Conservation (phyloP, 2,888 invertebrate species). For the Elmis aenea region DNA sequence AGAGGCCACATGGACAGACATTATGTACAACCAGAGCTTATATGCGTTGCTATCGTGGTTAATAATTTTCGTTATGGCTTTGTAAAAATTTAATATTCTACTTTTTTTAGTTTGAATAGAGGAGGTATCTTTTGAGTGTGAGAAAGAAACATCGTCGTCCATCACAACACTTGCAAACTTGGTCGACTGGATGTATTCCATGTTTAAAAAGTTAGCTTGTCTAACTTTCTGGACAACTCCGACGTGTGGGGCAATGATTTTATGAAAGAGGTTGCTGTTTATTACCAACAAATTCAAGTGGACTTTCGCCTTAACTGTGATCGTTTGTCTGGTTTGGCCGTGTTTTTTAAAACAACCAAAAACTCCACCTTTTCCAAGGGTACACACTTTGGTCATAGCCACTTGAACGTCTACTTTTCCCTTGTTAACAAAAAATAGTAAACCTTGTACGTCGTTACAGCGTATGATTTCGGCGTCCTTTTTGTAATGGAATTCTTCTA, state of each 20-base stretch:
- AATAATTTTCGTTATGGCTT: not conserved
- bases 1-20: slow-evolving; percentile 18
- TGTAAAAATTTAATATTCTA: not conserved
- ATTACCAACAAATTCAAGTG: slow-evolving; percentile 20
- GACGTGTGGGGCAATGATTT: not conserved
- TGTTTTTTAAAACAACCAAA: slow-evolving; percentile 23
- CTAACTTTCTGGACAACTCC: slow-evolving; percentile 1
- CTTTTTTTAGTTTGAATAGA: not conserved
- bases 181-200: slow-evolving; percentile 7
- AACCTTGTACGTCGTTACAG: slow-evolving; percentile 28
- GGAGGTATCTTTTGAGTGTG: not conserved
- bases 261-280: slow-evolving; percentile 8
- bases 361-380: slow-evolving; percentile 18
- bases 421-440: slow-evolving; percentile 24
- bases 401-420: slow-evolving; percentile 22
- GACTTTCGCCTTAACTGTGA: slow-evolving; percentile 18
- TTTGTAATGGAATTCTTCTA: slow-evolving; percentile 20
- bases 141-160: too few relatives aligned
- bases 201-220: not conserved
- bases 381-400: slow-evolving; percentile 5
- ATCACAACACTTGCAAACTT: not conserved
- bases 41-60: slow-evolving; percentile 8
- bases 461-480: slow-evolving; percentile 26
- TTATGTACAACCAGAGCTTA: slow-evolving; percentile 16
- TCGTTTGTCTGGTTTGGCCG: slow-evolving; percentile 21